Percentiles rank a stretch among this genome's conserved stretches.
Conservation (phyloP, 92 coral and sea anemone species). For the Zoanthus solanderi region DNA sequence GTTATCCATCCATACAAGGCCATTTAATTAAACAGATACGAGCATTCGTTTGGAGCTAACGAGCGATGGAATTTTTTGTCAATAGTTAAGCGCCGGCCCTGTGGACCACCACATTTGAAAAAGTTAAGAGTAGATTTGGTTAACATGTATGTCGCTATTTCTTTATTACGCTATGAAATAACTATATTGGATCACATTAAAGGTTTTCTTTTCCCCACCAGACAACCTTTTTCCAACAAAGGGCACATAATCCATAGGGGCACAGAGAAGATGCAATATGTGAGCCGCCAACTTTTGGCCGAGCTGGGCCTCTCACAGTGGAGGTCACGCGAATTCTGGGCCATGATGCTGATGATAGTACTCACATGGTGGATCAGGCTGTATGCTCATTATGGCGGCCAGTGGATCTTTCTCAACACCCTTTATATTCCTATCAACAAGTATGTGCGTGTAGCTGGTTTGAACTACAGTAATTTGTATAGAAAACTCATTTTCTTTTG, state of each 20-base stretch:
- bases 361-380: slow-evolving; percentile 96
- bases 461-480: background rate
- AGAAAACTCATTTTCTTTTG: background rate
- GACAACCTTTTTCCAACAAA: slow-evolving; percentile 97
- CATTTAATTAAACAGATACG: too few relatives aligned
- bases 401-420: slow-evolving; percentile 95
- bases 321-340: slow-evolving; percentile 99
- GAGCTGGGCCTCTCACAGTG: slow-evolving; percentile 99
- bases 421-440: slow-evolving; percentile 87
- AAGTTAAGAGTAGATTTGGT: too few relatives aligned
- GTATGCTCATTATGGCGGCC: slow-evolving; percentile 97
- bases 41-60: too few relatives aligned
- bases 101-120: too few relatives aligned
- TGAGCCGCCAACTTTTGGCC: slow-evolving; percentile 95
- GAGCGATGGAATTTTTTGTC: too few relatives aligned
- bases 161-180: too few relatives aligned
- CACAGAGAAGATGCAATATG: slow-evolving; percentile 99
- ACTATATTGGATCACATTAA: too few relatives aligned
- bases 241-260: slow-evolving; percentile 93
- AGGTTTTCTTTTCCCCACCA: slow-evolving; percentile 16
- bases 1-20: too few relatives aligned
- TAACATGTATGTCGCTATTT: too few relatives aligned
- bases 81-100: too few relatives aligned
- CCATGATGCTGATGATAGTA: slow-evolving; percentile 95
- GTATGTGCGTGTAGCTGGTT: slow-evolving; percentile 57